Evolutionary conservation across 1,140 invertebrate species (phyloP).

Genomic region (Drosophila punjabiensis): DNA sequence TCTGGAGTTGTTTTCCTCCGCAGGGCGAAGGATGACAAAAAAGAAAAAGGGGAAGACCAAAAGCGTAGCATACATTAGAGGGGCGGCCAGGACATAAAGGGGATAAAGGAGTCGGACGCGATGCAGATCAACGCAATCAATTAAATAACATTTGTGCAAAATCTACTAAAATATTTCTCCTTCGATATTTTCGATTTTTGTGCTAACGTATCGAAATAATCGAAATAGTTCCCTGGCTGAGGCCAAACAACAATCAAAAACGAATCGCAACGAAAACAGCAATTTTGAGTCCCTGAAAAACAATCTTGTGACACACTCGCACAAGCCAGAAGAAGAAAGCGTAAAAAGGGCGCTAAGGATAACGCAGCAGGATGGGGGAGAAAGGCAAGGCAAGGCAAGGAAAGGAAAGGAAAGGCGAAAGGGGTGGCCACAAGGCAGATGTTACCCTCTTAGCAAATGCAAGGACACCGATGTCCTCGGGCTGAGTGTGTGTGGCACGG

Average conservation of each 20-base stretch:
- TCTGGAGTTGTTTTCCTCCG: constrained; percentile 2
- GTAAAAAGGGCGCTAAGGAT: constrained; percentile 26
- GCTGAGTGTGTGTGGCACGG: constrained; percentile 19
- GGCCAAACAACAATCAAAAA: constrained; percentile 10
- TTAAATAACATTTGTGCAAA: neutral
- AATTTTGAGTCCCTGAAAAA: constrained; percentile 32
- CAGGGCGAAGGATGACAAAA: constrained; percentile 12
- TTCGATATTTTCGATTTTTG: neutral
- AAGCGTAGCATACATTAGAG: constrained; percentile 35
- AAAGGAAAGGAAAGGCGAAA: neutral
- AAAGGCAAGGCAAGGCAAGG: neutral
- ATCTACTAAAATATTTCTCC: neutral
- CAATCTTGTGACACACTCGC: constrained; percentile 12
- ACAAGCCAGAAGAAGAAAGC: constrained; percentile 10
- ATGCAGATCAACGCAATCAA: neutral
- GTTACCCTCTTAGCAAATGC: constrained; percentile 48
- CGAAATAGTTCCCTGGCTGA: neutral
- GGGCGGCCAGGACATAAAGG: neutral
- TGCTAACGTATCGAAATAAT: too few species aligned
- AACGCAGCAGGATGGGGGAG: neutral
- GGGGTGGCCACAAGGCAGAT: constrained; percentile 34
- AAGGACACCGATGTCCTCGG: constrained; percentile 43
- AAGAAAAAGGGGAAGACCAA: neutral
- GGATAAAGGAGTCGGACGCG: neutral
- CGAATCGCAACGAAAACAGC: constrained; percentile 23